Percentiles rank a stretch among this genome's conserved stretches.
Evolutionary conservation across 2,888 invertebrate species (phyloP).

Genomic region (Eutolmus rufibarbis): DNA sequence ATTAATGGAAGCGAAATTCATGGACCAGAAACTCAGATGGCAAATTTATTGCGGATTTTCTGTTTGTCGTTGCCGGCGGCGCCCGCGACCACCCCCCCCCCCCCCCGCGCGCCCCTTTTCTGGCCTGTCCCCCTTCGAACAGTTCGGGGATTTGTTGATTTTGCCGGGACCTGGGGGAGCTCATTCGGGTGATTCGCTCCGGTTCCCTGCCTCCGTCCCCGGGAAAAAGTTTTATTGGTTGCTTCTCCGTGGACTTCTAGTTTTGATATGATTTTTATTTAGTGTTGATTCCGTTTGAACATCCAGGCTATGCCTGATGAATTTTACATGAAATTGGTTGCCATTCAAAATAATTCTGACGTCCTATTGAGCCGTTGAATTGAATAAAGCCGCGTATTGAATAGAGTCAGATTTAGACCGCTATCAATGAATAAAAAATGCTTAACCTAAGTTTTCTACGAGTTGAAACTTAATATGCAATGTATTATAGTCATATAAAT

Average conservation of each 20-base stretch:
- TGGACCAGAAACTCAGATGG: constrained; percentile 59
- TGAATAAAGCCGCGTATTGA: neutral
- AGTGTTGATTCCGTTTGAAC: neutral
- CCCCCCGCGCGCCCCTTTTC: neutral
- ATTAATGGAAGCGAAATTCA: constrained; percentile 63
- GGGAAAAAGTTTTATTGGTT: neutral
- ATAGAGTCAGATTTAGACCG: neutral
- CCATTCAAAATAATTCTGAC: neutral
- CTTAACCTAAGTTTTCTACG: neutral
- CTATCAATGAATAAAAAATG: neutral
- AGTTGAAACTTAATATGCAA: too few species aligned
- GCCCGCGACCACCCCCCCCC: neutral
- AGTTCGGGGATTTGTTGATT: neutral
- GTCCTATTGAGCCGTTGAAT: neutral
- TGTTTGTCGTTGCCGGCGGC: neutral
- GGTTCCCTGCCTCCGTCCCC: neutral
- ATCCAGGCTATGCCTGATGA: neutral
- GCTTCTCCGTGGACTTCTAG: neutral
- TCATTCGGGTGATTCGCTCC: neutral
- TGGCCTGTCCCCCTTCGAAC: neutral
- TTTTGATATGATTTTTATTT: constrained; percentile 25
- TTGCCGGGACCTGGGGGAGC: neutral
- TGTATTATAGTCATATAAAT: too few species aligned
- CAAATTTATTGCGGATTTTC: constrained; percentile 48
- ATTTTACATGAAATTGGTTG: neutral